A percentile compares a stretch with the other conserved stretches of the same genome.
Evolutionary conservation across 2,797 vertebrate species (phyloP).

Genomic region (Arnoldichthys spilopterus): DNA sequence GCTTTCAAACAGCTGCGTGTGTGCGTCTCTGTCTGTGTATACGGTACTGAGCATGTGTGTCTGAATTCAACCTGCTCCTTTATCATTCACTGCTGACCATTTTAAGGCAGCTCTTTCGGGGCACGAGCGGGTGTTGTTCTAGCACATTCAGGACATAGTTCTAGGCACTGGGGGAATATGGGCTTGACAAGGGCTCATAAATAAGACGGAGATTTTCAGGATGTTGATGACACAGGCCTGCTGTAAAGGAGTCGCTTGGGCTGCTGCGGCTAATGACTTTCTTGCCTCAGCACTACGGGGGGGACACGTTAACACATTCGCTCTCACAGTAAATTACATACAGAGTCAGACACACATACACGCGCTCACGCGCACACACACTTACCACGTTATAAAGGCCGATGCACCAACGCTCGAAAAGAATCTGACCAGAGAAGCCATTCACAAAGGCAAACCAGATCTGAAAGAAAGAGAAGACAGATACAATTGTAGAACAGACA

Average conservation of each 20-base stretch:
- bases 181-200: slow-evolving; percentile 76
- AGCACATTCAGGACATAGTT: slow-evolving; percentile 78
- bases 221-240: slow-evolving; percentile 70
- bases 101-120: slow-evolving; percentile 68
- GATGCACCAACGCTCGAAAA: slow-evolving; percentile 99
- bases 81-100: slow-evolving; percentile 67
- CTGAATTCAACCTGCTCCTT: slow-evolving; percentile 69
- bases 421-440: slow-evolving; percentile 98
- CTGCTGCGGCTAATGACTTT: slow-evolving; percentile 65
- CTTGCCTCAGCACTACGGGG: slow-evolving; percentile 54
- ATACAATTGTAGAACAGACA: neutral
- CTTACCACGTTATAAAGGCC: slow-evolving; percentile 99
- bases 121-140: slow-evolving; percentile 73
- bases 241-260: slow-evolving; percentile 66
- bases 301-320: slow-evolving; percentile 55
- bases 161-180: slow-evolving; percentile 68
- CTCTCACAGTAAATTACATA: slow-evolving; percentile 55
- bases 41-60: slow-evolving; percentile 57
- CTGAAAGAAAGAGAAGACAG: slow-evolving; percentile 73
- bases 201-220: slow-evolving; percentile 73
- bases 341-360: slow-evolving; percentile 14
- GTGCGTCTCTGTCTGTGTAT: slow-evolving; percentile 35
- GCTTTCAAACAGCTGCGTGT: slow-evolving; percentile 27
- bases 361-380: slow-evolving; percentile 52
- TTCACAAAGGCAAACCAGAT: slow-evolving; percentile 99